These are phyloP conservation scores for Halictus rubicundus DNA, from an alignment of 1,140 invertebrate species.

Conservation along the genomic window DNA sequence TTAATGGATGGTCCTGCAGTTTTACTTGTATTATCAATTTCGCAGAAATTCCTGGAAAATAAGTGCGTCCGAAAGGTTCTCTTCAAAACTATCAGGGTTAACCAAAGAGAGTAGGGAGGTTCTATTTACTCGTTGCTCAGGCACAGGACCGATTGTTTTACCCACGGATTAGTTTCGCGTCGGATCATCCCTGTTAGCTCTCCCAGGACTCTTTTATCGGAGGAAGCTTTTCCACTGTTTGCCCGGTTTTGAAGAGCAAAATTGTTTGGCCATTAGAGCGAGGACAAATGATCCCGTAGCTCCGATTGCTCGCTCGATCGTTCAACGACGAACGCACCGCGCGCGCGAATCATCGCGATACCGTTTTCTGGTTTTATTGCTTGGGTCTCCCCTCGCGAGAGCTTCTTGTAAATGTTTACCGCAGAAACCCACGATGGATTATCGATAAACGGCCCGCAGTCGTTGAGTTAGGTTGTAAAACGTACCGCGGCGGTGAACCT, in stretches of 20 bases:
- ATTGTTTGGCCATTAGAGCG: background rate
- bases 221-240: background rate
- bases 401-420: slow-evolving; percentile 8
- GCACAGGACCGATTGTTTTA: too few relatives aligned
- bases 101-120: too few relatives aligned
- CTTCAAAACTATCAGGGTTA: too few relatives aligned
- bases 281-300: background rate
- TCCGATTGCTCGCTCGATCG: slow-evolving; percentile 1
- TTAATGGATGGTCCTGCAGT: too few relatives aligned
- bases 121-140: too few relatives aligned
- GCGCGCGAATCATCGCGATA: background rate
- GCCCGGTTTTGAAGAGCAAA: background rate
- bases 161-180: too few relatives aligned
- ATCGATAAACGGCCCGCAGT: background rate
- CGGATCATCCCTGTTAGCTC: too few relatives aligned
- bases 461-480: background rate
- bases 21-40: too few relatives aligned
- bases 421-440: background rate
- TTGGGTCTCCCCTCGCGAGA: too few relatives aligned
- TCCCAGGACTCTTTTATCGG: background rate
- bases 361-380: slow-evolving; percentile 10
- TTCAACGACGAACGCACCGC: background rate
- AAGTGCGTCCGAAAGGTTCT: too few relatives aligned
- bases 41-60: too few relatives aligned
- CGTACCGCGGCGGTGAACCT: background rate